These are phyloP conservation scores for Nymphalis c-album DNA, from an alignment of 2,888 invertebrate species.

Conservation along the genomic window DNA sequence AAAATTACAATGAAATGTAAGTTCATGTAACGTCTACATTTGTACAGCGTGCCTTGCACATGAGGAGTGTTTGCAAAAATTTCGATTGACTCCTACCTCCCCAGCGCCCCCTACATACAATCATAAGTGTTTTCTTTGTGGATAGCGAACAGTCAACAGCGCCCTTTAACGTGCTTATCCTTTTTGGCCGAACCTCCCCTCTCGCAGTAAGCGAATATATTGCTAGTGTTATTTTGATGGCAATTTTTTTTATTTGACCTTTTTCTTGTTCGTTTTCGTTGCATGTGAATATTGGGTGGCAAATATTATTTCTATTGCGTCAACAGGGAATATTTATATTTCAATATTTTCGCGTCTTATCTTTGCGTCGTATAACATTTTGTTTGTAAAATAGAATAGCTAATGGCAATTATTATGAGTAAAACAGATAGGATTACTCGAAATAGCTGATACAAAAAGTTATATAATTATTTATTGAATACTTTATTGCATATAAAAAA, in stretches of 20 bases:
- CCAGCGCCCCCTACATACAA: slow-evolving; percentile 57
- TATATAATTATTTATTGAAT: too few relatives aligned
- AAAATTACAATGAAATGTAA: slow-evolving; percentile 12
- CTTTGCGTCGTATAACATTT: not conserved
- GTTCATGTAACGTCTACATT: slow-evolving; percentile 29
- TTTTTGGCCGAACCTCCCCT: slow-evolving; percentile 67
- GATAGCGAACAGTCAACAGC: slow-evolving; percentile 66
- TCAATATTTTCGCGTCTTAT: slow-evolving; percentile 3
- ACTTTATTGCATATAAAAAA: too few relatives aligned
- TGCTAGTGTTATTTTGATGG: slow-evolving; percentile 58
- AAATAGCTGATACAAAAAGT: too few relatives aligned
- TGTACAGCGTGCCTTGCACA: slow-evolving; percentile 20
- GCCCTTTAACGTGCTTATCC: slow-evolving; percentile 79
- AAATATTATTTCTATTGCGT: slow-evolving; percentile 29
- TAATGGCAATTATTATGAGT: not conserved
- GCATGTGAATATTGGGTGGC: slow-evolving; percentile 39
- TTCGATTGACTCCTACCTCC: slow-evolving; percentile 67
- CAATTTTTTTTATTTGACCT: slow-evolving; percentile 39
- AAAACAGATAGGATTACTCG: too few relatives aligned
- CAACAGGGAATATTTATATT: slow-evolving; percentile 23
- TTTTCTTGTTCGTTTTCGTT: slow-evolving; percentile 29
- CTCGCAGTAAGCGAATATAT: slow-evolving; percentile 43
- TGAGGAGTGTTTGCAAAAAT: slow-evolving; percentile 48
- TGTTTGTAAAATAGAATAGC: not conserved
- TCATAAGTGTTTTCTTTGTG: slow-evolving; percentile 79